These are phyloP conservation scores for Lagocephalus sceleratus DNA, from an alignment of 2,797 vertebrate species.

Conservation along the genomic window DNA sequence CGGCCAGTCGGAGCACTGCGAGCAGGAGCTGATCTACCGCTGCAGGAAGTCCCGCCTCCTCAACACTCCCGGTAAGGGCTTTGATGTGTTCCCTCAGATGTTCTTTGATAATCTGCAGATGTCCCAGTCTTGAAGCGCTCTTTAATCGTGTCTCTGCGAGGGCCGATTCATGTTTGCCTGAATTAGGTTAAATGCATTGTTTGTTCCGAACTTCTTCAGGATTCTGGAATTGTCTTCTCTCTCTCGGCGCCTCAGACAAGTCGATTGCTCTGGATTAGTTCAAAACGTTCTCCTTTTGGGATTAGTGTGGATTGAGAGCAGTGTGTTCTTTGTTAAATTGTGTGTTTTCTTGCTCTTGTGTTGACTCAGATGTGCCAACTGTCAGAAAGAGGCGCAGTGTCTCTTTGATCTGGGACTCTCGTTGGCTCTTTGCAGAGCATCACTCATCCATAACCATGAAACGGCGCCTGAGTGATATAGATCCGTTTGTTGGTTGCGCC, in stretches of 20 bases:
- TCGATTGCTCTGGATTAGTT: conserved; percentile 27
- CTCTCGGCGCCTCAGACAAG: conserved; percentile 3
- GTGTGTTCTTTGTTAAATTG: conserved; percentile 6
- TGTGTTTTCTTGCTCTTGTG: conserved; percentile 13
- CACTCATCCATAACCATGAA: neutral
- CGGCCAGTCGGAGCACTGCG: conserved; percentile 85
- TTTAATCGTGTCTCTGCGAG: no score
- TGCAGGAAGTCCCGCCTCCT: conserved; percentile 90
- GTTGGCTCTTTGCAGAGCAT: neutral
- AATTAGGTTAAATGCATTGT: conserved; percentile 11
- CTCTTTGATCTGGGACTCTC: conserved; percentile 1
- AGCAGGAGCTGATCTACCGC: conserved; percentile 87
- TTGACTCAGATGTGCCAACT: conserved; percentile 6
- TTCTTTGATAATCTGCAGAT: neutral
- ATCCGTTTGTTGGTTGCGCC: neutral
- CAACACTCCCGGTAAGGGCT: conserved; percentile 79
- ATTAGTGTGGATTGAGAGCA: conserved; percentile 13
- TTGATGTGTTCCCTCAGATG: neutral
- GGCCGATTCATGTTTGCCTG: neutral
- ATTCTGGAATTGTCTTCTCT: conserved; percentile 9
- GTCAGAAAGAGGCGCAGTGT: conserved; percentile 1
- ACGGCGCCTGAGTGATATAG: no score
- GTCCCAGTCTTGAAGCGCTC: no score
- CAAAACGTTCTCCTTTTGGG: conserved; percentile 7
- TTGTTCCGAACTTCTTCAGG: neutral